Evolutionary conservation across 2,888 invertebrate species (phyloP).

Genomic region (Heliconius hortense): DNA sequence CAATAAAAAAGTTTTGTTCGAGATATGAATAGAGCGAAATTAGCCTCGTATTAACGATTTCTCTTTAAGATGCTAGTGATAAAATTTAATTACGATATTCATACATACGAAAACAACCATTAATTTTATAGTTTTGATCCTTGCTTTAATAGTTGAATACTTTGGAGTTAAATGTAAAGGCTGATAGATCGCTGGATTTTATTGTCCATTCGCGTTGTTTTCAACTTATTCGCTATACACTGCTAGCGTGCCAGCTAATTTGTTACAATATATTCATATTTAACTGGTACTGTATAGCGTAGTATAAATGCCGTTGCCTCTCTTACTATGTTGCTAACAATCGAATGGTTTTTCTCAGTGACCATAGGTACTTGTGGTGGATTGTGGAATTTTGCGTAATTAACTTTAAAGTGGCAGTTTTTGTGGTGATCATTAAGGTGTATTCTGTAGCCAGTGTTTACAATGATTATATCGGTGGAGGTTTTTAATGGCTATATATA

Average conservation of each 20-base stretch:
- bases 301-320: conserved; percentile 27
- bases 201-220: conserved; percentile 26
- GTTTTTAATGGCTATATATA: conserved; percentile 56
- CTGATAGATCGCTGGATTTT: conserved; percentile 37
- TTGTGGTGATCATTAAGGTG: conserved; percentile 64
- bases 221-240: conserved; percentile 10
- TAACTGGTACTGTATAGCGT: conserved; percentile 22
- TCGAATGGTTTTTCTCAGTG: conserved; percentile 48
- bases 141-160: conserved; percentile 59
- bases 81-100: conserved; percentile 66
- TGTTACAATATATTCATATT: conserved; percentile 27
- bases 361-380: conserved; percentile 51
- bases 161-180: conserved; percentile 36
- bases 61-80: conserved; percentile 60
- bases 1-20: conserved; percentile 37
- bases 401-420: conserved; percentile 73
- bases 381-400: conserved; percentile 77
- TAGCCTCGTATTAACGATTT: conserved; percentile 51
- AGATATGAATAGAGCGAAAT: conserved; percentile 56
- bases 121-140: conserved; percentile 60
- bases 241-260: background rate
- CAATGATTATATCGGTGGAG: conserved; percentile 50
- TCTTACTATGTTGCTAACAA: conserved; percentile 61
- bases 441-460: conserved; percentile 51
- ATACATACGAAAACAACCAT: conserved; percentile 50